Base-by-base conservation (phyloP, 2,888 invertebrate genomes). In the Yponomeuta malinellus region DNA sequence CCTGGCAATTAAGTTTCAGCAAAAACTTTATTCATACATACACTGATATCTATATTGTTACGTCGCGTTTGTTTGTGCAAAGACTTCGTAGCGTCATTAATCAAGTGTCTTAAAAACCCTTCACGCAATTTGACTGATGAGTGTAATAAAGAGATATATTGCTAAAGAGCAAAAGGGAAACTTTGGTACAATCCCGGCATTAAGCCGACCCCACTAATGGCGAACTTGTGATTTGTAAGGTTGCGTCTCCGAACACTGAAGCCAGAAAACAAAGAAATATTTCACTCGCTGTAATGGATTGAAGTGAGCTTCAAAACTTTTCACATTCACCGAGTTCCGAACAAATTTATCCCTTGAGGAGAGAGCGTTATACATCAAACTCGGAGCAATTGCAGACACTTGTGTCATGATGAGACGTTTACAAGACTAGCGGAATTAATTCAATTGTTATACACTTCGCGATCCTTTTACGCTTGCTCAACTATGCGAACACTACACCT, bases 191-290 rank as follows among this genome's bases (percentile, higher is more conserved):
- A 73, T 70, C 71, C 70, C 48, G 73, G 74, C 72, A 73, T 74
- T 73, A 73, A 71, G 76, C 73, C 72, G 15, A 15, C 52, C 72
- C 71, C 74, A 76, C 79, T 83, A 82, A 87, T 87, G 83, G 82
- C 79, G 81, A 85, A 86, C 83, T 86, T 84, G 78, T 83, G 86
- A 89, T 89, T 88, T 87, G 87, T 86, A 73, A 73, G 74, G 74
- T 73, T 71, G 71, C 71, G 72, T 72, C 73, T 59, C 69, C 78
- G 81, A 82, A 76, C 81, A 79, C 80, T 80, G 80, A 79, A 87
- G 85, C 80, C 86, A 84, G 88, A 89, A 90, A 91, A 91, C 91
- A 92, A 91, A 91, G 89, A 90, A 90, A 91, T 90, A 92, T 92
- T 90, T 92, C 88, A 91, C 86, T 88, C 87, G 23, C 86, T 87